Base-by-base conservation (phyloP, 1,140 invertebrate species). In the Eriocheir sinensis region DNA sequence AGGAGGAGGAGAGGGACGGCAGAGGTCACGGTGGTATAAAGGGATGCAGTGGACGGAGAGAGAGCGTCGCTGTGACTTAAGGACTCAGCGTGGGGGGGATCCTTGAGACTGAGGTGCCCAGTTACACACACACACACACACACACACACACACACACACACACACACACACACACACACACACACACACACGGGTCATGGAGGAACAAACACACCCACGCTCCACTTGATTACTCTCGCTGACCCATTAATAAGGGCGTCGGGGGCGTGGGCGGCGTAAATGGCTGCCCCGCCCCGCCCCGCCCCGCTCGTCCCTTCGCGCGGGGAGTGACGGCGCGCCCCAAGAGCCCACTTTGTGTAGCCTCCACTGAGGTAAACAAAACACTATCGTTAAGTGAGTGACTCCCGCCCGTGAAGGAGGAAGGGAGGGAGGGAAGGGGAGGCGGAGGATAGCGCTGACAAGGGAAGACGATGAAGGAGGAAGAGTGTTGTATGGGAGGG, bases 71-170 rank as follows among this genome's bases (percentile, higher is more conserved):
- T 41, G 36, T 40, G 83, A 32, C 36, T 17, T 2, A 41, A 32
- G 27, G 27, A 86, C 0, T 38, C 80, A 27, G 8, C n/a, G 80
- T 6, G 80, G 4, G 80, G 30, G 12, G 36, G 83, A 86, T 3
- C n/a, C 36, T 86, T 40, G 9, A 86, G 36, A 17, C 17, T 21
- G 36, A 89, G 0, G n/a, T 27, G 27, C 38, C 0, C 9, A 32
- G 9, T 34, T 21, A 32, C 88, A 89, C 36, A 89, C 88, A 89
- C 88, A 89, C 88, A 89, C 88, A 89, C 88, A 89, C 88, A 89
- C 88, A 89, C 88, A 89, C 88, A 89, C 88, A 89, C 88, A 89
- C 88, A 89, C 88, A 89, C 88, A 89, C 88, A 89, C 88, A 72
- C 27, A 72, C 60, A 72, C 27, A 72, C 27, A 72, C 60, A 72